These are phyloP conservation scores for Augochlorella aurata DNA, from an alignment of 2,888 invertebrate species.

Conservation along the genomic window DNA sequence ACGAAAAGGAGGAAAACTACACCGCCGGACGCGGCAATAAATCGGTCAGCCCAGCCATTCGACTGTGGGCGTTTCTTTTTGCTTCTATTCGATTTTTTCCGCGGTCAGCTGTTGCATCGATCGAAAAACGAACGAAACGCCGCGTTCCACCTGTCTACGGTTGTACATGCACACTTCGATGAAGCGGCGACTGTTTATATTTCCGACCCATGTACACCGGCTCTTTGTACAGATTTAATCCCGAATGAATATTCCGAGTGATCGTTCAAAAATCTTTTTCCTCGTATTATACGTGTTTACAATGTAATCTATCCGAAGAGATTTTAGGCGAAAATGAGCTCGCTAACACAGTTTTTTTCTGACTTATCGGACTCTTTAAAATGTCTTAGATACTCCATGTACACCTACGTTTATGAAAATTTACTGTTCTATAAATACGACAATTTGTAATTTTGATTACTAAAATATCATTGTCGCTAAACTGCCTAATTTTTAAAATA, in stretches of 20 bases:
- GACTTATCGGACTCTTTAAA: neutral
- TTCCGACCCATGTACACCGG: constrained; percentile 2
- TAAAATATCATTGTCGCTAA: too few relatives aligned
- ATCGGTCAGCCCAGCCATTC: constrained; percentile 64
- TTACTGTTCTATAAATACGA: neutral
- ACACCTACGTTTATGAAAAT: neutral
- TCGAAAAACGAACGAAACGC: constrained; percentile 61
- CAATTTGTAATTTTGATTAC: neutral
- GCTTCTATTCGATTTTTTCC: constrained; percentile 61
- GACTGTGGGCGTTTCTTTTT: constrained; percentile 50
- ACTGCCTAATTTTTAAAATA: too few relatives aligned
- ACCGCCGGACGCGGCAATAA: constrained; percentile 62
- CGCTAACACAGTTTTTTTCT: neutral
- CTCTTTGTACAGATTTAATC: constrained; percentile 4
- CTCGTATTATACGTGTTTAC: neutral
- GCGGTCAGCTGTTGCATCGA: constrained; percentile 67
- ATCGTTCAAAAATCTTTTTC: neutral
- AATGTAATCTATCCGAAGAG: neutral
- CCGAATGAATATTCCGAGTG: neutral
- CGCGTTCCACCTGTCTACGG: constrained; percentile 43
- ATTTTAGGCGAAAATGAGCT: neutral
- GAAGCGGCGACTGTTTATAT: constrained; percentile 35
- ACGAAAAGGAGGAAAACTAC: constrained; percentile 58
- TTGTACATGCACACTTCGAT: constrained; percentile 14
- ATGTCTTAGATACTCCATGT: neutral